Evolutionary conservation across 2,797 vertebrate genomes (phyloP).

Genomic region (Alosa sapidissima): DNA sequence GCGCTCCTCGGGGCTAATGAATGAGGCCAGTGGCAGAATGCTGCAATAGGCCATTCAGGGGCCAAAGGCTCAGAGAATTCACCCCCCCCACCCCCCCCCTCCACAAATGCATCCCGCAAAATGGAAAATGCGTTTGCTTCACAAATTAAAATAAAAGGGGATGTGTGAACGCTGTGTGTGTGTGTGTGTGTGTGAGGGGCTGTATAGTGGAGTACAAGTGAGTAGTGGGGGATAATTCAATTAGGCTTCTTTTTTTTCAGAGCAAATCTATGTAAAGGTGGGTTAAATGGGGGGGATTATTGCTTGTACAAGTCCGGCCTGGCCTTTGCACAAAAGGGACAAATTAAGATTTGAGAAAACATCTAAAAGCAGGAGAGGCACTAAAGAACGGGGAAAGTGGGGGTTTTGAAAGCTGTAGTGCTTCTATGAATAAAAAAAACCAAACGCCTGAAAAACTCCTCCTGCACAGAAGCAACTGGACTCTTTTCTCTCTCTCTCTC

Average conservation of each 20-base stretch:
- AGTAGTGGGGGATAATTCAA: conserved; percentile 92
- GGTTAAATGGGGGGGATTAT: conserved; percentile 92
- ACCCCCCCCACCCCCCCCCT: conserved; percentile 79
- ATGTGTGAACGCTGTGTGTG: conserved; percentile 63
- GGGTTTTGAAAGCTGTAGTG: conserved; percentile 66
- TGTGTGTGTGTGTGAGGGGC: conserved; percentile 40
- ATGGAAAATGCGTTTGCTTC: conserved; percentile 99
- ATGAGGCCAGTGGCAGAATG: conserved; percentile 95
- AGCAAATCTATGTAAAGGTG: conserved; percentile 71
- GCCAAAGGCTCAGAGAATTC: conserved; percentile 90
- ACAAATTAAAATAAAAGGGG: conserved; percentile 96
- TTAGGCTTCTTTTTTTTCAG: conserved; percentile 82
- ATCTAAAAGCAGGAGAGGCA: conserved; percentile 70
- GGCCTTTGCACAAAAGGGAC: conserved; percentile 83
- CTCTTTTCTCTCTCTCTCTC: conserved; percentile 44
- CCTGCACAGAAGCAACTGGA: conserved; percentile 54
- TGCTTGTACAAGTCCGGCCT: conserved; percentile 88
- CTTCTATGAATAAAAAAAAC: conserved; percentile 65
- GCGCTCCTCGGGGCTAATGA: conserved; percentile 88
- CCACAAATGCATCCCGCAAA: conserved; percentile 92
- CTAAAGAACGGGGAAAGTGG: conserved; percentile 64
- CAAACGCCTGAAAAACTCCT: conserved; percentile 40
- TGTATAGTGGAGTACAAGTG: conserved; percentile 65
- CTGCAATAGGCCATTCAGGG: conserved; percentile 94
- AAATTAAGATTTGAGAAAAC: conserved; percentile 89